These are phyloP conservation scores for Elephas maximus DNA, from an alignment of 2,113 vertebrate genomes.

Conservation along the genomic window DNA sequence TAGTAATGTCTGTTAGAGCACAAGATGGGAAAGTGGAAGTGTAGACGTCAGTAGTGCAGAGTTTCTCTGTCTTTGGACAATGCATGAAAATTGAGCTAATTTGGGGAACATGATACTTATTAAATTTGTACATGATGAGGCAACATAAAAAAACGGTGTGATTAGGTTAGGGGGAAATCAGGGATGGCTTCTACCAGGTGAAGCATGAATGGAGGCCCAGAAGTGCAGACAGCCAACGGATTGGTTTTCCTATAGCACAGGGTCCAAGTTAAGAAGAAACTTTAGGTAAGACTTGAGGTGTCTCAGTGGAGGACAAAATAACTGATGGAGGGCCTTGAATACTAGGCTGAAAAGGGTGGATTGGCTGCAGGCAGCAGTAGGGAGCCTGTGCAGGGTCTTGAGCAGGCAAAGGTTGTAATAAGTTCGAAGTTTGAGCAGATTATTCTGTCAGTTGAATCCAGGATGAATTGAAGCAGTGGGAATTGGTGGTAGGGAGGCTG, in stretches of 20 bases:
- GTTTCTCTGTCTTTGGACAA: neutral
- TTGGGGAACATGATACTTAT: neutral
- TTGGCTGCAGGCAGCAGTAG: neutral
- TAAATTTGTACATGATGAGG: neutral
- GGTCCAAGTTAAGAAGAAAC: neutral
- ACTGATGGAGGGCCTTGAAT: conserved; percentile 1
- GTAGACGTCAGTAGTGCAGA: neutral
- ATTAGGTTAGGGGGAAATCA: neutral
- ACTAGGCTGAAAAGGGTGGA: neutral
- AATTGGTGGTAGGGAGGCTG: conserved; percentile 64
- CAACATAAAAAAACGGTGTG: neutral
- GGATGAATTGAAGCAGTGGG: conserved; percentile 73
- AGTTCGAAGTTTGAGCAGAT: conserved; percentile 75
- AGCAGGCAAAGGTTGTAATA: conserved; percentile 67
- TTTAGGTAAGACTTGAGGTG: conserved; percentile 22
- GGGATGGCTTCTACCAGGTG: neutral
- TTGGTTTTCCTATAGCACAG: conserved; percentile 49
- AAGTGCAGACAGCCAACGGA: neutral
- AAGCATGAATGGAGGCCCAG: neutral
- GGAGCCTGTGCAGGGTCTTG: conserved; percentile 36
- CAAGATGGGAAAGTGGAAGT: neutral
- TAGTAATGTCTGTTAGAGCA: neutral
- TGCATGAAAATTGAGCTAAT: neutral
- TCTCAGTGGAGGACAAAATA: neutral
- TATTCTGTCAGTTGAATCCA: conserved; percentile 71